phyloP scores from a whole-genome alignment of 1,140 invertebrate species.

The Sitodiplosis mosellana region DNA sequence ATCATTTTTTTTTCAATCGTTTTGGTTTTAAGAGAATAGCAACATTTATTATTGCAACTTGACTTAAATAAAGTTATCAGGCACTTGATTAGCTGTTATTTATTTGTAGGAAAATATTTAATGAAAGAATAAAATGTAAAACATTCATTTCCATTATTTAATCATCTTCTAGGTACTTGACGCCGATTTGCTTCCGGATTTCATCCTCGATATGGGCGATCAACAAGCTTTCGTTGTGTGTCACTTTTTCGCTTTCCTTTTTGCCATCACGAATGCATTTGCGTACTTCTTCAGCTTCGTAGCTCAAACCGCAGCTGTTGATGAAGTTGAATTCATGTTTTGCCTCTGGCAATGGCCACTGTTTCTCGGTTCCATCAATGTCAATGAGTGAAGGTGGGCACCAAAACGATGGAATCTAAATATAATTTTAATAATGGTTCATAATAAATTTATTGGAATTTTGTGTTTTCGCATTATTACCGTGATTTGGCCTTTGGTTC shows the following conservation, averaged over 20 bases:
- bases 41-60: too few species aligned
- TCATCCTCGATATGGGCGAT: conserved; percentile 40
- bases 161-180: conserved; percentile 30
- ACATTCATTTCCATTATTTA: too few species aligned
- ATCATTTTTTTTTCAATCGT: too few species aligned
- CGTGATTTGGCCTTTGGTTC: conserved; percentile 38
- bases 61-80: too few species aligned
- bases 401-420: conserved; percentile 12
- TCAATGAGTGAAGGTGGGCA: conserved; percentile 17
- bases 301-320: conserved; percentile 45
- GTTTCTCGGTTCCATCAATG: conserved; percentile 21
- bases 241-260: conserved; percentile 33
- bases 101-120: too few species aligned
- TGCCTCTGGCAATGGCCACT: conserved; percentile 29
- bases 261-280: conserved; percentile 38
- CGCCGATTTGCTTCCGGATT: conserved; percentile 37
- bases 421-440: neutral
- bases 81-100: too few species aligned
- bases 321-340: conserved; percentile 30
- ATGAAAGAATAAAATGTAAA: too few species aligned
- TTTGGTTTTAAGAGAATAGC: too few species aligned
- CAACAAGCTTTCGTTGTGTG: conserved; percentile 31
- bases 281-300: conserved; percentile 46
- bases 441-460: too few species aligned
- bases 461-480: conserved; percentile 16